Evolutionary conservation across 1,140 invertebrate genomes (phyloP), one percentile per base, ranked within the genome.

Genomic region (Pomacea maculata): DNA sequence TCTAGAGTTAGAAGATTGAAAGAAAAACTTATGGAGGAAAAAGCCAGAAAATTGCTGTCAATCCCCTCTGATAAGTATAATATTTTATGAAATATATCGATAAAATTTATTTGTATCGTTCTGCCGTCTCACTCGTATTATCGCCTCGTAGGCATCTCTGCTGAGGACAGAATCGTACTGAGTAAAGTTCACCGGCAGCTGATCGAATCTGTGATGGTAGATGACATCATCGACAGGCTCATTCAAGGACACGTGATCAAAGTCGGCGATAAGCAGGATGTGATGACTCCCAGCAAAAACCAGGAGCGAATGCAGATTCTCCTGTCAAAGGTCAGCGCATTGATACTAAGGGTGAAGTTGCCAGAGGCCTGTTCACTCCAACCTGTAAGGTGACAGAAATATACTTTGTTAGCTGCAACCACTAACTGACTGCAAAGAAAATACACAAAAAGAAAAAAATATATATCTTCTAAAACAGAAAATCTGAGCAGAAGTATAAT

Each of bases 141-240:
- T 70, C 68, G 17, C 12, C 7, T 45, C 19, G 1, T 19, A 75
- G 29, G 34, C 25, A 34, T 55, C 34, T 9, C 61, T 45, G 25
- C 63, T 21, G 29, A 70, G 54, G 75, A 64, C 70, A 72, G n/a
- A 57, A 55, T 65, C 0, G 84, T 85, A 9, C 57, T 88, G 15
- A 83, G 80, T 73, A 88, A 85, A 61, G 83, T 82, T 9, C 86
- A 86, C 70, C 85, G 85, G 75, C 79, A 85, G 29, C 76, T 89
- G n/a, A 81, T 84, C 14, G 87, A 88, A 21, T 84, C 84, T 57
- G 84, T 88, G 9, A 78, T 83, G 65, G 87, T 86, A 64, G 86
- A 87, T 75, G 88, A 89, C 81, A 84, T 89, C 70, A 74, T 89
- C 0, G 88, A 88, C 79, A 83, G 87, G 45, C 86, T 89, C 65